phyloP scores from a whole-genome alignment of 2,888 invertebrate species.

The Lycocerus yunnanus region DNA sequence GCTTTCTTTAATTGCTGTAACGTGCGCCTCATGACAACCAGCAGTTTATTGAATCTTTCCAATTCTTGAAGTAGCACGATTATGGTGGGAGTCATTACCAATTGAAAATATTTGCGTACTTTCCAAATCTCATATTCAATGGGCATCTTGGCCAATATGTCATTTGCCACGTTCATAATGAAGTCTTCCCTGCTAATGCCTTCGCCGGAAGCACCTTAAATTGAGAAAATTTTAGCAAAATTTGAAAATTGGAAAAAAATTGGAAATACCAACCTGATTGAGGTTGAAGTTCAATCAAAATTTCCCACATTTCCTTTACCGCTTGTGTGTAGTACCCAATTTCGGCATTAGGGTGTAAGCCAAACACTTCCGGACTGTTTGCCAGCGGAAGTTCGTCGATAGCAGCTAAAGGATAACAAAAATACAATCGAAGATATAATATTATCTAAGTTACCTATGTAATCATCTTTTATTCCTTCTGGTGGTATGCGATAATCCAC shows the following conservation, averaged over 20 bases:
- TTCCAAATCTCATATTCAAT: constrained; percentile 77
- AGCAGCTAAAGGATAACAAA: constrained; percentile 60
- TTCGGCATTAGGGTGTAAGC: constrained; percentile 93
- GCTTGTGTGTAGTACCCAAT: constrained; percentile 92
- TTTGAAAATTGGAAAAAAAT: no score
- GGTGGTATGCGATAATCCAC: constrained; percentile 82
- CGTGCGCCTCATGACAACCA: constrained; percentile 70
- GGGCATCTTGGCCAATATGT: constrained; percentile 79
- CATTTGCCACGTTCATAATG: constrained; percentile 78
- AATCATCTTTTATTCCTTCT: constrained; percentile 67
- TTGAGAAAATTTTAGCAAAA: background rate
- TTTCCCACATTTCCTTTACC: constrained; percentile 83
- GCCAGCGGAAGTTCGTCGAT: constrained; percentile 82
- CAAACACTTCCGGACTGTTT: constrained; percentile 90
- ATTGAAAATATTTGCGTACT: constrained; percentile 78
- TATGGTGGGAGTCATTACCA: constrained; percentile 80
- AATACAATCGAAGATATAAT: constrained; percentile 6
- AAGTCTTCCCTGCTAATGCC: constrained; percentile 86
- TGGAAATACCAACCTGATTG: constrained; percentile 70
- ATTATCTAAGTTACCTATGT: constrained; percentile 67
- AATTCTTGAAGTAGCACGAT: constrained; percentile 89
- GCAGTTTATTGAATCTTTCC: constrained; percentile 83
- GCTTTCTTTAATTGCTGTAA: constrained; percentile 79
- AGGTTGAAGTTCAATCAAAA: constrained; percentile 87
- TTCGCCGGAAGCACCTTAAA: constrained; percentile 66